Base-by-base conservation (phyloP, 2,888 invertebrate species). In the Fissipunctia ypsillon region DNA sequence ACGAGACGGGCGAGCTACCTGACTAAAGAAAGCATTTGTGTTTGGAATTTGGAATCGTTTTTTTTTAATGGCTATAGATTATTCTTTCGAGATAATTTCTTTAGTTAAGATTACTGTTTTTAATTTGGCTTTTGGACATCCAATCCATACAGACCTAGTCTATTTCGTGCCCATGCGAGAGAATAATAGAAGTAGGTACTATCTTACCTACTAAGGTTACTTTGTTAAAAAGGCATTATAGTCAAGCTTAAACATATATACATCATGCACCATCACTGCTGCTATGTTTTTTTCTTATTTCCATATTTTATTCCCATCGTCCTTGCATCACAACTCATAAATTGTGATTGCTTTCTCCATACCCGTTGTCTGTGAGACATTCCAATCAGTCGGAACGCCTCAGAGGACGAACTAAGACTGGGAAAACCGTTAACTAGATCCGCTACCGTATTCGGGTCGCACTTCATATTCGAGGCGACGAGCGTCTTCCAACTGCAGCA, bases 341-440 rank as follows among this genome's bases (percentile, higher is more conserved):
- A 93, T 90, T 91, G 90, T 92, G 92, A 94, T 93, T 92, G 91
- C 91, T 93, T 92, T 89, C 91, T 90, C 88, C 83, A 87, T 90
- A 90, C 88, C 90, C 84, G 90, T 90, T 92, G 90, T 91, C 89
- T 91, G 88, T 81, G 85, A 88, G 90, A 88, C 88, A 89, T 91
- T 91, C 91, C 91, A 93, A 92, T 91, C 92, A 92, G 90, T 81
- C 83, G 85, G 86, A 89, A 88, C 87, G 88, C 87, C 87, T 89
- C 85, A 69, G 80, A 85, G 87, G 89, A 89, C 87, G 88, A 90
- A 89, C 87, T 87, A 87, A 83, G 87, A 88, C 88, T 86, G 82
- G 79, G 84, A 85, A 88, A 85, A 87, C 90, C 87, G 89, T 91
- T 91, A 92, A 91, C 89, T 90, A 91, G 90, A 88, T 89, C 83